These are phyloP conservation scores for Chalcosyrphus nemorum DNA, from an alignment of 2,888 invertebrate species.

Conservation along the genomic window DNA sequence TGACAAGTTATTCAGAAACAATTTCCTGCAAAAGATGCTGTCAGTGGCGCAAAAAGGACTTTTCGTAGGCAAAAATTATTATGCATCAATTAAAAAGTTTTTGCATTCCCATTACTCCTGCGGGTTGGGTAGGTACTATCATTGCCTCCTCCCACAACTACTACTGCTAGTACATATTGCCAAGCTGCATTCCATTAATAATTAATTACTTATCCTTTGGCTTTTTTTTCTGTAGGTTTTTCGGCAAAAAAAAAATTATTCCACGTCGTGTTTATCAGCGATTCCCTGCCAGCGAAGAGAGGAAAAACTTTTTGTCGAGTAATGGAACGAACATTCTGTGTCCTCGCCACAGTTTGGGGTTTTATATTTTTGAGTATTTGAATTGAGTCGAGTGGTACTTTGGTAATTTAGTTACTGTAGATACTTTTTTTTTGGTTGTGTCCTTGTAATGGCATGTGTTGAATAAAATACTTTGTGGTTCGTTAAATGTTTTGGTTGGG, in stretches of 20 bases:
- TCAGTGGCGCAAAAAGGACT: constrained; percentile 45
- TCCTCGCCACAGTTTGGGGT: constrained; percentile 13
- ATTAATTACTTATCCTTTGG: constrained; percentile 63
- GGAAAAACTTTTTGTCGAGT: constrained; percentile 3
- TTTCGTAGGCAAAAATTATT: constrained; percentile 53
- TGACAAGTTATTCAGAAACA: constrained; percentile 49
- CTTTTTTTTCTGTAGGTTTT: constrained; percentile 16
- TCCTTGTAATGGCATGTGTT: neutral
- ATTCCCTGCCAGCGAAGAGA: neutral
- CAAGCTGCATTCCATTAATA: constrained; percentile 53
- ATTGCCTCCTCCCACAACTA: too few species aligned
- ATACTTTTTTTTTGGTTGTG: neutral
- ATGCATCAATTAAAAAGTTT: constrained; percentile 69
- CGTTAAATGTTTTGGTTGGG: neutral
- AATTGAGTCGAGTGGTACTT: constrained; percentile 17
- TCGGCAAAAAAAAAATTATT: constrained; percentile 3
- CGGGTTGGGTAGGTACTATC: constrained; percentile 11
- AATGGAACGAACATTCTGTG: constrained; percentile 14
- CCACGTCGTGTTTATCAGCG: constrained; percentile 18
- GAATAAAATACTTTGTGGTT: neutral
- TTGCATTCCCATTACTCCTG: constrained; percentile 29
- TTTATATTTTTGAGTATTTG: constrained; percentile 23
- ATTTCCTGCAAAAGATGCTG: constrained; percentile 29
- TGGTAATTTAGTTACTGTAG: neutral
- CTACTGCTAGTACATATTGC: neutral